Evolutionary conservation across 2,113 vertebrate genomes (phyloP).

Genomic region (Rattus rattus): DNA sequence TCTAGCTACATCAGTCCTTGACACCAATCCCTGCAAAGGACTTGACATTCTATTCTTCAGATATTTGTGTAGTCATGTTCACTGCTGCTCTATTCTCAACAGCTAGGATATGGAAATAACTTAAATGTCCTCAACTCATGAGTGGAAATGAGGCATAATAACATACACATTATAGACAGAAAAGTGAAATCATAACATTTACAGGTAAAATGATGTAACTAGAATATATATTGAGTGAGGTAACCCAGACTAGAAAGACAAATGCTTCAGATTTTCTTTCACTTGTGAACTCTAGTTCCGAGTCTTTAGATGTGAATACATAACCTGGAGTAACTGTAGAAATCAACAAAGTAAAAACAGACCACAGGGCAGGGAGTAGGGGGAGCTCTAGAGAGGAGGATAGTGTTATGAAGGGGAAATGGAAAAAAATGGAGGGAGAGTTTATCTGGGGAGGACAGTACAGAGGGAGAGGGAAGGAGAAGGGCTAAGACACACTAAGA

Average conservation of each 20-base stretch:
- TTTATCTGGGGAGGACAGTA: neutral
- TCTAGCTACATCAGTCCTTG: neutral
- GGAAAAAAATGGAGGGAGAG: neutral
- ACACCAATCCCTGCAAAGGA: too few species aligned
- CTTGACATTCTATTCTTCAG: neutral
- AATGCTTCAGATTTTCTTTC: neutral
- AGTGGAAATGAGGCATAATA: neutral
- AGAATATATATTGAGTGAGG: neutral
- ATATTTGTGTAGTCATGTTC: neutral
- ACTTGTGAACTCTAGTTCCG: neutral
- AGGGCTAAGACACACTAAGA: neutral
- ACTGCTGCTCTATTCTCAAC: neutral
- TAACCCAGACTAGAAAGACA: neutral
- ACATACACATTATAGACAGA: neutral
- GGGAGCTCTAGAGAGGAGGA: neutral
- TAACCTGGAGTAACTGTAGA: neutral
- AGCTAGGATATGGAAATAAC: neutral
- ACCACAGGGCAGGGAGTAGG: neutral
- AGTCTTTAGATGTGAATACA: neutral
- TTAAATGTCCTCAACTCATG: neutral
- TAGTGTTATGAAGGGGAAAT: neutral
- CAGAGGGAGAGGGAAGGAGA: neutral
- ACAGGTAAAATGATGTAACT: neutral
- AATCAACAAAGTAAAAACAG: neutral
- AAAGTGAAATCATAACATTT: neutral